Conservation (phyloP, 2,888 invertebrate species). For the Eristalis arbustorum region DNA sequence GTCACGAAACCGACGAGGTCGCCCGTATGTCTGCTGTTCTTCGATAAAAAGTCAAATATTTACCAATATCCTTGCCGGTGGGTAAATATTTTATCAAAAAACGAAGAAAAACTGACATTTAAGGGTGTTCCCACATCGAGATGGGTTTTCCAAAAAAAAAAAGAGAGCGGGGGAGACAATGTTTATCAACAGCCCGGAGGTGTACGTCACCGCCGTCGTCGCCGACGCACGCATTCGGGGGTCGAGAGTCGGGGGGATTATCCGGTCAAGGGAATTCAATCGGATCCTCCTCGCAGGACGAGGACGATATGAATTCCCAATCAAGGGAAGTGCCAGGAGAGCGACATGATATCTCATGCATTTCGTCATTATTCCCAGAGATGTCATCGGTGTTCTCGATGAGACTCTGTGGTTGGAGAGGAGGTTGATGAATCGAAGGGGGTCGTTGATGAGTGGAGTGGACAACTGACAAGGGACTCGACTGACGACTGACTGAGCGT, state of each 20-base stretch:
- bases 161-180: background rate
- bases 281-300: background rate
- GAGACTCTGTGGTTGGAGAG: background rate
- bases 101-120: conserved; percentile 41
- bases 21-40: conserved; percentile 55
- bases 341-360: background rate
- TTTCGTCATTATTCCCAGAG: background rate
- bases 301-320: background rate
- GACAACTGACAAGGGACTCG: no score
- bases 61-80: conserved; percentile 58
- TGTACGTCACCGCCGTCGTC: background rate
- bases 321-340: background rate
- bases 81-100: conserved; percentile 62
- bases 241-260: background rate
- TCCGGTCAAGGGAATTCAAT: background rate
- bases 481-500: no score
- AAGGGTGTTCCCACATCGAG: conserved; percentile 56
- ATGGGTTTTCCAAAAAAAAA: conserved; percentile 36
- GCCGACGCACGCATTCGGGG: background rate
- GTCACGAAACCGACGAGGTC: background rate
- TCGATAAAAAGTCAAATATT: conserved; percentile 68
- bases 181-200: background rate
- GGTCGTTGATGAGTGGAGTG: no score
- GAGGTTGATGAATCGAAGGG: no score
- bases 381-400: no score